Base-by-base conservation (phyloP, 2,797 vertebrate genomes). In the Astyanax mexicanus region DNA sequence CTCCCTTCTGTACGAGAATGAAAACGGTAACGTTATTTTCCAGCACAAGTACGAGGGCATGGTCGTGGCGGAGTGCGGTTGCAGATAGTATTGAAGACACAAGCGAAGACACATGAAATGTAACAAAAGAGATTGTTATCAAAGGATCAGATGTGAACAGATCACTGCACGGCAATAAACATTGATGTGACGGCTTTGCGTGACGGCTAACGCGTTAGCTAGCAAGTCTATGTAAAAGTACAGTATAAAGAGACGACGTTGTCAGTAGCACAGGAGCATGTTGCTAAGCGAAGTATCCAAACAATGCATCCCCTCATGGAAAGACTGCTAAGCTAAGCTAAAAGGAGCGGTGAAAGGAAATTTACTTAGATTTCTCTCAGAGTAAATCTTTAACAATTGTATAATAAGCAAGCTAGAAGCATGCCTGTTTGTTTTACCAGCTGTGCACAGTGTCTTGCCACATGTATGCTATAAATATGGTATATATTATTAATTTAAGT, bases 11-110 rank as follows among this genome's bases (percentile, higher is more conserved):
- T 98, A 98, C 84, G 74, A 93, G 62, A 97, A 95, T 4, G 74
- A 94, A 70, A 96, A 96, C 2, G 96, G 94, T 0, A 94, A 96
- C 1, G 92, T 97, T 84, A 98, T 96, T 62, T 96, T 95, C 87
- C 97, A 97, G 87, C 95, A 96, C 86, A 98, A 97, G 87, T 99
- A 99, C 0, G 97, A 99, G 83, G 97, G 94, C 60, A 98, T 98
- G 97, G 95, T 95, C 8, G 98, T 99, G 74, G 93, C 95, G 0
- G 96, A 98, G 85, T 98, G 96, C 13, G 98, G 97, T 77, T 98
- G 97, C 83, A 95, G 97, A 99, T 98, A 98, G 94, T 40, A 44
- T 60, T 29, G 0, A 3, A 29, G n/a, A n/a, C n/a, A n/a, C n/a
- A 32, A 79, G 88, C 80, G 86, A 91, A 90, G 90, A 92, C 89